Evolutionary conservation across 2,888 invertebrate species (phyloP).

Genomic region (Neoitamus cyanurus): DNA sequence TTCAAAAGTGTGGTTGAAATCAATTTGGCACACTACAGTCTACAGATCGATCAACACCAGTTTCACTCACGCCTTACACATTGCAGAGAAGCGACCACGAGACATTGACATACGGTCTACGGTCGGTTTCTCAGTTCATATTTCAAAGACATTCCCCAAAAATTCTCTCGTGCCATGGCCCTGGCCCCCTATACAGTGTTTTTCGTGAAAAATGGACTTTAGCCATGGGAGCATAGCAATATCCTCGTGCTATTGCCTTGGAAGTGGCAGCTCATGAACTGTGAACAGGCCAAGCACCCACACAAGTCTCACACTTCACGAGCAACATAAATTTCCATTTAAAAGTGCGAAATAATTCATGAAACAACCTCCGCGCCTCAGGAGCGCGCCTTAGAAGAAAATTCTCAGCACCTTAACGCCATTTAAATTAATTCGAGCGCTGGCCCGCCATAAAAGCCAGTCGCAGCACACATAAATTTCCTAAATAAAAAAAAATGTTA

Average conservation of each 20-base stretch:
- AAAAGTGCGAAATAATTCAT: neutral
- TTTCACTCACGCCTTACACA: neutral
- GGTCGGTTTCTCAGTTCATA: neutral
- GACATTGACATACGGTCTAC: neutral
- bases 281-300: neutral
- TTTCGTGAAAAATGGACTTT: neutral
- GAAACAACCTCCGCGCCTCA: neutral
- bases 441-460: neutral
- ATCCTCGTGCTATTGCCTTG: neutral
- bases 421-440: neutral
- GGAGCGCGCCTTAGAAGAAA: neutral
- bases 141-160: neutral
- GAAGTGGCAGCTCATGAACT: neutral
- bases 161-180: neutral
- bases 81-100: neutral
- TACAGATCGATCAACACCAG: neutral
- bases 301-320: neutral
- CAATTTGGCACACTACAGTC: neutral
- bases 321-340: neutral
- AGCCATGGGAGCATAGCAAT: neutral
- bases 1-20: neutral
- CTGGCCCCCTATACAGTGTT: neutral
- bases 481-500: neutral
- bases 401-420: neutral
- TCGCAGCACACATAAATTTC: neutral